Conservation (phyloP, 2,797 vertebrate genomes). For the Heteromormyrus szaboi region DNA sequence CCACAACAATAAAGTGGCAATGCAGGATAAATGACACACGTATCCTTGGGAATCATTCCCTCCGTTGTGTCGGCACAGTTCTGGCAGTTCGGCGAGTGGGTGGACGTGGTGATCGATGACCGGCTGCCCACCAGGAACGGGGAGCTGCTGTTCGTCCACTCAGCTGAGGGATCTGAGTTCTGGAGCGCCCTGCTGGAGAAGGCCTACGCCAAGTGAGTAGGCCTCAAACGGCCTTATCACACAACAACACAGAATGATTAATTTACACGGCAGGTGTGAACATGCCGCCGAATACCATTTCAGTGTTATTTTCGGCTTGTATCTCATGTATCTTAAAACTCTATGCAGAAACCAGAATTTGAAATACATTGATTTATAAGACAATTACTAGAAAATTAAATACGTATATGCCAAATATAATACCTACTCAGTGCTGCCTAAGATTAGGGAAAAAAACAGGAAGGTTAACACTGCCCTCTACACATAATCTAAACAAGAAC, state of each 20-base stretch:
- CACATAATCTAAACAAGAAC: not conserved
- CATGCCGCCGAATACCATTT: not conserved
- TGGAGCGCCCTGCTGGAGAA: constrained; percentile 84
- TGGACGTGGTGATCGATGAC: constrained; percentile 63
- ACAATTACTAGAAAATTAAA: not conserved
- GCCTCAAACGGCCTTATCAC: not conserved
- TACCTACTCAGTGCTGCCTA: not conserved
- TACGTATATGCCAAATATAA: not conserved
- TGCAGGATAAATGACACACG: not conserved
- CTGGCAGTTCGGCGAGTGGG: not conserved
- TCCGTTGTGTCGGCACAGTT: constrained; percentile 71
- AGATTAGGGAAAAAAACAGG: not conserved
- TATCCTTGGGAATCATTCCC: not conserved
- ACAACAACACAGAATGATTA: not conserved
- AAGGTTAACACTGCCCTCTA: not conserved
- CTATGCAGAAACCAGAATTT: not conserved
- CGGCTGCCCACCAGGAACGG: constrained; percentile 63
- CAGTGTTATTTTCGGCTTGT: not conserved
- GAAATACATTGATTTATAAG: not conserved
- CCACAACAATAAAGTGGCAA: not conserved
- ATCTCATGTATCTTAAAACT: not conserved
- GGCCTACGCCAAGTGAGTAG: constrained; percentile 77
- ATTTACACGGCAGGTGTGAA: not conserved
- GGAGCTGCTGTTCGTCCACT: constrained; percentile 78
- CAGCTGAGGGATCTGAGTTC: constrained; percentile 65